phyloP scores from a whole-genome alignment of 2,888 invertebrate genomes.

The Yponomeuta cagnagella region DNA sequence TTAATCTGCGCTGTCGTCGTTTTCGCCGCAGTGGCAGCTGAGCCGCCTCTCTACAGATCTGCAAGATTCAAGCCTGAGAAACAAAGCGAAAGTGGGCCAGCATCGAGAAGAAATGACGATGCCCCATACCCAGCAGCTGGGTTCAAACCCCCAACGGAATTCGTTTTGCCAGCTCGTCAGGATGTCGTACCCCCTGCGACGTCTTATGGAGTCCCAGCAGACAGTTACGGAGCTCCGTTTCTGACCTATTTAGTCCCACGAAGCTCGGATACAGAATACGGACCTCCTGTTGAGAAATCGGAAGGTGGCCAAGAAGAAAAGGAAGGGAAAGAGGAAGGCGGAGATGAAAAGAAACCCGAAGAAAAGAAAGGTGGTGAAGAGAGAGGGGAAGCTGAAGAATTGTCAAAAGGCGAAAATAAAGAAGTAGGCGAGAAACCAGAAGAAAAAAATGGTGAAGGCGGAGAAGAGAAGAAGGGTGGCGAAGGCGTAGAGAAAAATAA shows the following conservation, averaged over 20 bases:
- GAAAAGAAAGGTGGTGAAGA: slow-evolving; percentile 22
- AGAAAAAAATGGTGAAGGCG: slow-evolving; percentile 33
- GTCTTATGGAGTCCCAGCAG: slow-evolving; percentile 55
- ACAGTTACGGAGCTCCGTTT: slow-evolving; percentile 59
- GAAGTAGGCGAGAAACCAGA: slow-evolving; percentile 31
- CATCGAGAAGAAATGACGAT: slow-evolving; percentile 27
- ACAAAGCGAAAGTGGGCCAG: slow-evolving; percentile 31
- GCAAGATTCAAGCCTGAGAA: slow-evolving; percentile 30
- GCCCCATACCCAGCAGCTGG: slow-evolving; percentile 62
- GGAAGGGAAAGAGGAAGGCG: slow-evolving; percentile 20
- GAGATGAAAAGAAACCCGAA: slow-evolving; percentile 19
- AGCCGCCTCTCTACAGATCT: slow-evolving; percentile 50
- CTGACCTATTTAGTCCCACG: slow-evolving; percentile 47
- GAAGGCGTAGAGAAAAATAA: slow-evolving; percentile 38
- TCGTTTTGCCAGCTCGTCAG: slow-evolving; percentile 54
- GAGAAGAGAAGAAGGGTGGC: slow-evolving; percentile 25
- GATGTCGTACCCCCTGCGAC: slow-evolving; percentile 49
- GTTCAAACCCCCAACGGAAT: slow-evolving; percentile 48
- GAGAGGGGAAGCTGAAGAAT: slow-evolving; percentile 19
- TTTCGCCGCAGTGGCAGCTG: slow-evolving; percentile 48
- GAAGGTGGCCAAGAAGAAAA: slow-evolving; percentile 14
- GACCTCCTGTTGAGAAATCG: slow-evolving; percentile 16
- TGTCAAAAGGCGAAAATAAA: slow-evolving; percentile 20
- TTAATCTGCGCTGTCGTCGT: slow-evolving; percentile 50
- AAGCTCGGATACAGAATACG: slow-evolving; percentile 23